A percentile compares a stretch with the other conserved stretches of the same genome.
Conservation (phyloP, 2,113 vertebrate species). For the Clarias gariepinus region DNA sequence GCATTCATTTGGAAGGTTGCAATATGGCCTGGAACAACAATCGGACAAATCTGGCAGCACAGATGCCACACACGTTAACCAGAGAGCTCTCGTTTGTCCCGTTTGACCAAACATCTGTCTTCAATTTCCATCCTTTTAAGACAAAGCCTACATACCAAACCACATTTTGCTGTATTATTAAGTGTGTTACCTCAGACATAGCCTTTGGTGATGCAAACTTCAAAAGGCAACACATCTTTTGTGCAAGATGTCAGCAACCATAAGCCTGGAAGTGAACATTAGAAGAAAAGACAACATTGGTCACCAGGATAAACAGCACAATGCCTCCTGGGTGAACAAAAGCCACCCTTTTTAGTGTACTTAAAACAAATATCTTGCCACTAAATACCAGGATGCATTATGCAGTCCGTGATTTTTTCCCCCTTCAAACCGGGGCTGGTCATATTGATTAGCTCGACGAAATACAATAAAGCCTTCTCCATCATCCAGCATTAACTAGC, state of each 20-base stretch:
- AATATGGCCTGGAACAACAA: conserved; percentile 20
- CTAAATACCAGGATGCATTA: neutral
- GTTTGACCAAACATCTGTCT: conserved; percentile 48
- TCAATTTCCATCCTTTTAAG: conserved; percentile 36
- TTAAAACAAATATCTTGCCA: neutral
- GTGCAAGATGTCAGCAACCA: neutral
- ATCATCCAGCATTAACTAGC: neutral
- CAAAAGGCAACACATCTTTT: neutral
- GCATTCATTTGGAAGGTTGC: conserved; percentile 22
- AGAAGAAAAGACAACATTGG: neutral
- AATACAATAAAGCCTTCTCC: neutral
- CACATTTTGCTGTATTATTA: conserved; percentile 14
- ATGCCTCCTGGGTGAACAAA: neutral
- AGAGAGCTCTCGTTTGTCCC: neutral
- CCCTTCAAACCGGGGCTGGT: neutral
- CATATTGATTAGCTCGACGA: neutral
- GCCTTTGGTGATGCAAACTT: conserved; percentile 5
- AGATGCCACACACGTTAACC: conserved; percentile 37
- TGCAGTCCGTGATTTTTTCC: neutral
- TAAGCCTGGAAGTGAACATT: neutral
- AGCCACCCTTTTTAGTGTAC: neutral
- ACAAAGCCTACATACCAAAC: conserved; percentile 18
- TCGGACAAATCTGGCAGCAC: conserved; percentile 29
- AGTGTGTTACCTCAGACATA: neutral
- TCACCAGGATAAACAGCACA: neutral